Percentiles rank a stretch among this genome's conserved stretches.
phyloP scores from a whole-genome alignment of 2,888 invertebrate genomes.

The Tetropium fuscum region DNA sequence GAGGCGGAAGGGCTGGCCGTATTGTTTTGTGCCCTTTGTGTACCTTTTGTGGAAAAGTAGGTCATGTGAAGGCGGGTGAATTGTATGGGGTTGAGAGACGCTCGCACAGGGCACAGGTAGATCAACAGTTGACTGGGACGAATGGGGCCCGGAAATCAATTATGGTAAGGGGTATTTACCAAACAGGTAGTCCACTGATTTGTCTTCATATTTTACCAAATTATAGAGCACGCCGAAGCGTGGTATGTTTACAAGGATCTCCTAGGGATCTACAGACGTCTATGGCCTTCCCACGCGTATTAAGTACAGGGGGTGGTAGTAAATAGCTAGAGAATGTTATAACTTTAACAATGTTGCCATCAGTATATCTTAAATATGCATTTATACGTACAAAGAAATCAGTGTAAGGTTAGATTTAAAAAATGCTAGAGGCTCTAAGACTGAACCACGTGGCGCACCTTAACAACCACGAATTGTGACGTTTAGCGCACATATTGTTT shows the following conservation, averaged over 20 bases:
- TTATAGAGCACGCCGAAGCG: conserved; percentile 28
- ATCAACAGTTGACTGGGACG: conserved; percentile 19
- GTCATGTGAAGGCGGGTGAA: conserved; percentile 46
- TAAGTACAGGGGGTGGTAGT: too few relatives aligned
- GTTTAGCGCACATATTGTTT: too few relatives aligned
- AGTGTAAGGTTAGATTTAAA: too few relatives aligned
- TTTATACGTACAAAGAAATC: too few relatives aligned
- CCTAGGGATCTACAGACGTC: not conserved
- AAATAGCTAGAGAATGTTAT: too few relatives aligned
- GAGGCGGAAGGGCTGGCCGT: conserved; percentile 37
- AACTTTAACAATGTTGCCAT: too few relatives aligned
- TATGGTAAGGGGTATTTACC: conserved; percentile 40
- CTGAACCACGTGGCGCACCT: too few relatives aligned
- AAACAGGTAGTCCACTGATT: conserved; percentile 47
- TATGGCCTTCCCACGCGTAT: conserved; percentile 20
- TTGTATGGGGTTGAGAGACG: conserved; percentile 40
- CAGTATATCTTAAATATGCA: too few relatives aligned
- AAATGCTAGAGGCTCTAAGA: too few relatives aligned
- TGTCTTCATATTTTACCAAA: conserved; percentile 40
- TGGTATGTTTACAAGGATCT: conserved; percentile 13
- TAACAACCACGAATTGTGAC: too few relatives aligned
- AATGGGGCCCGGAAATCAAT: conserved; percentile 46
- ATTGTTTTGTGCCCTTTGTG: conserved; percentile 33
- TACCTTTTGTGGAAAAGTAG: conserved; percentile 39
- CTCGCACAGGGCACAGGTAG: conserved; percentile 40